Evolutionary conservation across 2,113 vertebrate species (phyloP).

Genomic region (Pteruthius melanotis): DNA sequence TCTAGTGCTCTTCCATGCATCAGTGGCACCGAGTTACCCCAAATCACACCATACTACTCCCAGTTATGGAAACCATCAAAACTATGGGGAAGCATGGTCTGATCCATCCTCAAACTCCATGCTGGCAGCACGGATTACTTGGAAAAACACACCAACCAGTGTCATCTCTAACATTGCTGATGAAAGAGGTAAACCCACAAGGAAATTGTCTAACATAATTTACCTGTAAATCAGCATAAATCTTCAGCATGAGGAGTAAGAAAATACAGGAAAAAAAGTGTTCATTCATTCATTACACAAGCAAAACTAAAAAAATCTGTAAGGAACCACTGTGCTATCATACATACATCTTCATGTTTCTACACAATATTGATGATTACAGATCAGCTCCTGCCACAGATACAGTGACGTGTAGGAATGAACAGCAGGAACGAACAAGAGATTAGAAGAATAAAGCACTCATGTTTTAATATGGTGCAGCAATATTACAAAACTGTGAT

Average conservation of each 20-base stretch:
- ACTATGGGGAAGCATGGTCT: fast-evolving
- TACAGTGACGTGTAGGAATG: neutral
- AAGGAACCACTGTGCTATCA: neutral
- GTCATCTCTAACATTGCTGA: neutral
- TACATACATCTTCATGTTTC: neutral
- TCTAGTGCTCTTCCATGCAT: neutral
- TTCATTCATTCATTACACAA: neutral
- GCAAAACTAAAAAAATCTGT: neutral
- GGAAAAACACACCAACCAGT: neutral
- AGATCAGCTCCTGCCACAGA: neutral
- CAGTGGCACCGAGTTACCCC: neutral
- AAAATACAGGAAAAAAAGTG: neutral
- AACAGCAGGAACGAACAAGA: neutral
- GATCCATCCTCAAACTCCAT: neutral
- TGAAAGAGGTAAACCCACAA: neutral
- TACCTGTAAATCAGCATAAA: neutral
- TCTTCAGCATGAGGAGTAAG: neutral
- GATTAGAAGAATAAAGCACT: neutral
- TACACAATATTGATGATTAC: neutral
- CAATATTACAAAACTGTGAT: neutral
- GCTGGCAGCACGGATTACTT: neutral
- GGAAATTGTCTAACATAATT: neutral
- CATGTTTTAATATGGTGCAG: neutral
- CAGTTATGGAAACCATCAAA: neutral
- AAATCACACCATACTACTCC: neutral